Base-by-base conservation (phyloP, 2,797 vertebrate species). In the Hypotaenidia philippensis region DNA sequence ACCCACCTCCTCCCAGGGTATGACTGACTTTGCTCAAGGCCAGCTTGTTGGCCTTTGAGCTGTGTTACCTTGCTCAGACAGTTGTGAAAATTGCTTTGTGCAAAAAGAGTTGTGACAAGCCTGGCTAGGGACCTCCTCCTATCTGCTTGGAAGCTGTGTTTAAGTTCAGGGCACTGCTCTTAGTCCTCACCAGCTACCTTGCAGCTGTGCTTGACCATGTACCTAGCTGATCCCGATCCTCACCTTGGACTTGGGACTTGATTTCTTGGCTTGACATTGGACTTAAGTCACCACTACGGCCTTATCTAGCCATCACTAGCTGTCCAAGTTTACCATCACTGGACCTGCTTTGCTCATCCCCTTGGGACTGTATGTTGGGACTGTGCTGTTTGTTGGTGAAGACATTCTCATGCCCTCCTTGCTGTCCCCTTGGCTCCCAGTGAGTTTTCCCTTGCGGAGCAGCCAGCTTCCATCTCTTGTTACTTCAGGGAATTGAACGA, bases 391-490 rank as follows among this genome's bases (percentile, higher is more conserved):
- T 75, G 44, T 32, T 66, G 53, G 34, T 75, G 61, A 71, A 32
- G 21, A 22, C 13, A 5, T 11, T 36, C 27, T 57, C 0, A 0
- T 61, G 60, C 41, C 41, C 6, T 1, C 17, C 44, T 50, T 84
- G 26, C 27, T 41, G 19, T 64, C 31, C 41, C 21, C 11, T 44
- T 1, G 2, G 32, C 32, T 70, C 22, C n/a, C 40, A 60, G 20
- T 6, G 5, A 0, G 0, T 38, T 63, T 57, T 32, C 12, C 17
- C 13, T 47, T 0, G 0, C 1, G 6, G 22, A 79, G 36, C 53
- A 76, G 40, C 32, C 23, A 0, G 0, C 13, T 53, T 56, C 6
- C 13, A 40, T 19, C 17, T 50, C 32, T 69, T 57, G 18, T 41
- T 32, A 15, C 26, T 25, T 9, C 0, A 10, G 22, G 31, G 27